Evolutionary conservation across 2,888 invertebrate genomes (phyloP).

Genomic region (Drosophila neonasuta): DNA sequence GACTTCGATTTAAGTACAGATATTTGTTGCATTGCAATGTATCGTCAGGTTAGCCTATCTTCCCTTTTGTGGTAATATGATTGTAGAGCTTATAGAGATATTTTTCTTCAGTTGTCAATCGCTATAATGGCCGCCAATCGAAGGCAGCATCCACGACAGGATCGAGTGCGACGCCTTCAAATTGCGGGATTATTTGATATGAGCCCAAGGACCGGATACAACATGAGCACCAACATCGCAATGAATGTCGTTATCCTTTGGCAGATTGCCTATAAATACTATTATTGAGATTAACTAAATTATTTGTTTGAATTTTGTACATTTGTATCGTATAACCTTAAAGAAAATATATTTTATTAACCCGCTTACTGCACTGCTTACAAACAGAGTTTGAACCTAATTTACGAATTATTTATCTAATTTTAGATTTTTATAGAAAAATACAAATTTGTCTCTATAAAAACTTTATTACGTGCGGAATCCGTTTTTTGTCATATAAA

Average conservation of each 20-base stretch:
- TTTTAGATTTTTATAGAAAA: too few relatives aligned
- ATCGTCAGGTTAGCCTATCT: constrained; percentile 39
- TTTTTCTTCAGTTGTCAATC: constrained; percentile 54
- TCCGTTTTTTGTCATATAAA: too few relatives aligned
- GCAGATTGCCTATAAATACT: constrained; percentile 62
- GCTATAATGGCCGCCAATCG: constrained; percentile 46
- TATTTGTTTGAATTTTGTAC: too few relatives aligned
- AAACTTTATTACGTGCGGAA: too few relatives aligned
- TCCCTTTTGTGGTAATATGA: neutral
- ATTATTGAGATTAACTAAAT: neutral
- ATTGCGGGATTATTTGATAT: constrained; percentile 58
- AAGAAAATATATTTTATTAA: too few relatives aligned
- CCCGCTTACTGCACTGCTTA: too few relatives aligned
- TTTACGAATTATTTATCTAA: too few relatives aligned
- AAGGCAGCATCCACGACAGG: constrained; percentile 32
- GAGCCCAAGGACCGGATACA: constrained; percentile 11
- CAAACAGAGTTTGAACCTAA: too few relatives aligned
- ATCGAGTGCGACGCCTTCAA: constrained; percentile 42
- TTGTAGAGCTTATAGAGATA: too few relatives aligned
- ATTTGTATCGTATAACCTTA: too few relatives aligned
- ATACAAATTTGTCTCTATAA: too few relatives aligned
- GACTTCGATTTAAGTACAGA: constrained; percentile 2
- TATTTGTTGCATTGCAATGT: constrained; percentile 6
- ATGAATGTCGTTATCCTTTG: constrained; percentile 49
- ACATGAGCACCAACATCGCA: constrained; percentile 33